Evolutionary conservation across 2,888 invertebrate genomes (phyloP).

Genomic region (Neoaliturus tenellus): DNA sequence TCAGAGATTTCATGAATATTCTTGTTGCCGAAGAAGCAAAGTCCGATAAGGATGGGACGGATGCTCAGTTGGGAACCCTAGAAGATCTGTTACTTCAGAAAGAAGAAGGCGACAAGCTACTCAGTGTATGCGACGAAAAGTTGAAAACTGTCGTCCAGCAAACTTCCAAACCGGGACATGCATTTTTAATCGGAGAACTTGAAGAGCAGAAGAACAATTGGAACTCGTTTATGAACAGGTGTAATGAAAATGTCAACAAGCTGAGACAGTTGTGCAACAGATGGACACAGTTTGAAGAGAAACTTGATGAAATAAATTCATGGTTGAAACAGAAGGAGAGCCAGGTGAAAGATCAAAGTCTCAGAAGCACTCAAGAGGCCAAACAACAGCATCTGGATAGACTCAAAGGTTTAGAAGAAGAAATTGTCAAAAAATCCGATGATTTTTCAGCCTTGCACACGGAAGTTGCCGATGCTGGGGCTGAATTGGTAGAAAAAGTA

Average conservation of each 20-base stretch:
- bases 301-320: constrained; percentile 84
- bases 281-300: constrained; percentile 88
- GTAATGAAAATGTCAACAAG: constrained; percentile 82
- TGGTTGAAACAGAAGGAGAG: constrained; percentile 93
- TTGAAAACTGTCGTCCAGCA: constrained; percentile 84
- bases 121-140: constrained; percentile 82
- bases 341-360: constrained; percentile 91
- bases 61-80: constrained; percentile 83
- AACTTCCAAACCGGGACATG: constrained; percentile 87
- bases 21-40: constrained; percentile 87
- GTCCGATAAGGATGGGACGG: constrained; percentile 86
- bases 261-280: constrained; percentile 85
- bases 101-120: constrained; percentile 82
- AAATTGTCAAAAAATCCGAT: constrained; percentile 80
- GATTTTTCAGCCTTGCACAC: constrained; percentile 84
- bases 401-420: constrained; percentile 82
- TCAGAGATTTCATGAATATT: constrained; percentile 88
- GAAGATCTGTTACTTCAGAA: constrained; percentile 85
- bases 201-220: constrained; percentile 85
- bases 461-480: constrained; percentile 84
- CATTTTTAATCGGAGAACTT: constrained; percentile 82
- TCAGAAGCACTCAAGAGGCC: constrained; percentile 89
- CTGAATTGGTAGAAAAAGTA: constrained; percentile 83
- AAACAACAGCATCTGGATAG: constrained; percentile 88
- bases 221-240: constrained; percentile 84